These are phyloP conservation scores for Ramphastos sulfuratus DNA, from an alignment of 2,113 vertebrate species.

Conservation along the genomic window DNA sequence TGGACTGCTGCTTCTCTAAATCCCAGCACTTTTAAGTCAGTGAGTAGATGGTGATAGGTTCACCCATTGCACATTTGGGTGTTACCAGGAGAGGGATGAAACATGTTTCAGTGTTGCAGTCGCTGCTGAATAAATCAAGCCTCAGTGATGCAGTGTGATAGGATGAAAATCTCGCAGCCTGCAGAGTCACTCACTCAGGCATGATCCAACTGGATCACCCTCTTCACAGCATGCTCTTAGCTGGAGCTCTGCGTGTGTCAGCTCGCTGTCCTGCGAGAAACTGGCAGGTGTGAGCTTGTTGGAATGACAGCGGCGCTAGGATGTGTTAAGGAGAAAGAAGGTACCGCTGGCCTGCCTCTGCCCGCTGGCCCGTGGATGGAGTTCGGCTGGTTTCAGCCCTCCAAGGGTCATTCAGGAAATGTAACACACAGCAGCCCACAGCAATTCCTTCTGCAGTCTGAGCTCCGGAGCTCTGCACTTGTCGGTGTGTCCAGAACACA, in stretches of 20 bases:
- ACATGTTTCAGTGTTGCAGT: conserved; percentile 84
- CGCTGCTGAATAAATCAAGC: conserved; percentile 79
- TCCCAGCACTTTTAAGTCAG: neutral
- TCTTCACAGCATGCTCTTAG: neutral
- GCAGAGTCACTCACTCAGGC: neutral
- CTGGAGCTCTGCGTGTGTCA: conserved; percentile 46
- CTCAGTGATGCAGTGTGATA: neutral
- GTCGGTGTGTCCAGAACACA: neutral
- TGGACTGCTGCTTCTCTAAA: conserved; percentile 33
- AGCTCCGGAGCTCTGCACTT: neutral
- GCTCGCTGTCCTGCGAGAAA: neutral
- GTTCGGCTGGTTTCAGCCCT: neutral
- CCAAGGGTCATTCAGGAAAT: neutral
- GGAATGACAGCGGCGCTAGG: neutral
- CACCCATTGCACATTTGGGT: conserved; percentile 27
- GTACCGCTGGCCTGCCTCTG: neutral
- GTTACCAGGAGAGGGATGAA: conserved; percentile 75
- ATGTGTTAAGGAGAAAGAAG: neutral
- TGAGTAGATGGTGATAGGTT: conserved; percentile 34
- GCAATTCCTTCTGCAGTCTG: neutral
- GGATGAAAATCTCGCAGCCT: conserved; percentile 42
- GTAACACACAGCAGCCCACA: neutral
- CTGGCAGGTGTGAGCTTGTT: conserved; percentile 9
- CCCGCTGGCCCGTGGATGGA: neutral
- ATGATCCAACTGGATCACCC: conserved; percentile 29